Evolutionary conservation across 1,140 invertebrate genomes (phyloP), one percentile per base, ranked within the genome.

Genomic region (Notospermus geniculatus): DNA sequence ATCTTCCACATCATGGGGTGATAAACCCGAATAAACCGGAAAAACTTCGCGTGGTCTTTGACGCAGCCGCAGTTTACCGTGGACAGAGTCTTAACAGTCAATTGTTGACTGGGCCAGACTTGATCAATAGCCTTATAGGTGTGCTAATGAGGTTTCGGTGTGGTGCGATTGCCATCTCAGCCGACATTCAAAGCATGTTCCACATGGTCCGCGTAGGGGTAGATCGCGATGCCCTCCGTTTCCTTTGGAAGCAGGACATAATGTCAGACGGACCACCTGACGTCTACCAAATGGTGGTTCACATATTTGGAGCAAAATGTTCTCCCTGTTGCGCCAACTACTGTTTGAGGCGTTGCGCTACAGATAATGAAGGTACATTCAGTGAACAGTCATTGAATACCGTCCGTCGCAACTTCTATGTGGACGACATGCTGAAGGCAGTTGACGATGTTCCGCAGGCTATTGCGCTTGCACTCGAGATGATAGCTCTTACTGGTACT

Each of bases 31-130:
- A 58, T 23, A 62, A 62, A 30, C 63, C 59, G 15, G 54, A 54
- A 1, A 68, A 65, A 39, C 56, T 70, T 17, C 22, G 66, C 41
- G 62, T 69, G n/a, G 62, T 65, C 2, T 69, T 69, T 62, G 68
- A 69, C 43, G 60, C 56, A 58, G 54, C 45, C 13, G 63, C 63
- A 13, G 19, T 39, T 15, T 64, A 61, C 52, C 41, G 32, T 23
- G 66, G 68, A 27, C 17, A 57, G 2, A 63, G 50, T 36, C 32
- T 70, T 13, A 66, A 70, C 29, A 30, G 50, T 28, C n/a, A 39
- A 13, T 23, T 67, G 23, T 41, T 67, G n/a, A 60, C 64, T 23
- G 68, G 65, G 22, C 65, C 59, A 52, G 65, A 70, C 39, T 43
- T 65, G 2, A 63, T 41, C 5, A 67, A 65, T 39, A 63, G 39